Evolutionary conservation across 2,888 invertebrate species (phyloP).

Genomic region (Mantis religiosa): DNA sequence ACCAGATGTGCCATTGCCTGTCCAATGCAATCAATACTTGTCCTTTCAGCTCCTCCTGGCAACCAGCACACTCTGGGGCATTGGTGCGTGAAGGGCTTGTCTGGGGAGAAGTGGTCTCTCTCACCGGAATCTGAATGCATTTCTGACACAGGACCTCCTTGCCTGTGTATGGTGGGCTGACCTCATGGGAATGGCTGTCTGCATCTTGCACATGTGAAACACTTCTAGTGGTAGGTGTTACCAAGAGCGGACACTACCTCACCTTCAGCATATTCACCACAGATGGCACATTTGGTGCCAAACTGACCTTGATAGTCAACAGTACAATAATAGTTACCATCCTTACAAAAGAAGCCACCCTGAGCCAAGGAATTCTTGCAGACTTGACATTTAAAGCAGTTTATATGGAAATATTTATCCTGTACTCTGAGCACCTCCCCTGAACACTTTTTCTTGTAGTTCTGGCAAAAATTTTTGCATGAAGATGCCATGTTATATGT

Average conservation of each 20-base stretch:
- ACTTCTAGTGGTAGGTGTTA: constrained; percentile 85
- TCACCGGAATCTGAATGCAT: constrained; percentile 74
- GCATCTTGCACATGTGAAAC: constrained; percentile 83
- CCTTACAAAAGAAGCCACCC: constrained; percentile 93
- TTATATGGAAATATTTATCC: constrained; percentile 96
- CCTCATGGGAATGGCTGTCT: constrained; percentile 70
- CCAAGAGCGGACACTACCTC: constrained; percentile 88
- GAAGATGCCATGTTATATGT: too few relatives aligned
- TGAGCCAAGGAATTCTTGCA: constrained; percentile 86
- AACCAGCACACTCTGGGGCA: constrained; percentile 70
- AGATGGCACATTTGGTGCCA: constrained; percentile 86
- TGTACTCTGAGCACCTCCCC: constrained; percentile 94
- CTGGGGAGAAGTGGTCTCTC: constrained; percentile 59
- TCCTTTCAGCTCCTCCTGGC: constrained; percentile 83
- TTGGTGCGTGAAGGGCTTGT: constrained; percentile 32
- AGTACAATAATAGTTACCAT: constrained; percentile 85
- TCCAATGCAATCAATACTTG: constrained; percentile 92
- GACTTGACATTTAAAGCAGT: constrained; percentile 92
- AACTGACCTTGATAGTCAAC: constrained; percentile 58
- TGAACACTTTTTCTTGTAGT: constrained; percentile 95
- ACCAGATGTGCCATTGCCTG: constrained; percentile 96
- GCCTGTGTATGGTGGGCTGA: constrained; percentile 81
- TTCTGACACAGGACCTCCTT: constrained; percentile 86
- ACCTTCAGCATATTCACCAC: constrained; percentile 89
- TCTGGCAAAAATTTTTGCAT: constrained; percentile 81